Evolutionary conservation across 2,113 vertebrate genomes (phyloP).

Genomic region (Labeo catla): DNA sequence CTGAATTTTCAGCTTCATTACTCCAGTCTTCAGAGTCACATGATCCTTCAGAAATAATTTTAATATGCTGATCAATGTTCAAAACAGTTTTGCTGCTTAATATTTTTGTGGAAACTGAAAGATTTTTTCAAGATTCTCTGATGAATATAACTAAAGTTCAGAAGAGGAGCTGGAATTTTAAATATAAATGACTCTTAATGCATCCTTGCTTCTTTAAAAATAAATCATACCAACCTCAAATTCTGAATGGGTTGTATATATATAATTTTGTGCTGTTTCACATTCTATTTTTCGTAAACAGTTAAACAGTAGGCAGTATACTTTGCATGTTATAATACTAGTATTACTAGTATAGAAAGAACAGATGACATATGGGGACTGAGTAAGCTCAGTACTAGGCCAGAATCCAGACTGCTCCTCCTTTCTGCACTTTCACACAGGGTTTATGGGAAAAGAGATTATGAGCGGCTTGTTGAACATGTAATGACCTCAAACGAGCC

Average conservation of each 20-base stretch:
- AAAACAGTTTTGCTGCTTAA: background rate
- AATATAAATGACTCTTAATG: background rate
- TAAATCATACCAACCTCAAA: background rate
- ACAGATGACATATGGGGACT: constrained; percentile 6
- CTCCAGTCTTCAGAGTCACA: background rate
- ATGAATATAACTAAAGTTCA: background rate
- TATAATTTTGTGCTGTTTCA: background rate
- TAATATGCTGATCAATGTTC: background rate
- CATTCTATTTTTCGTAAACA: background rate
- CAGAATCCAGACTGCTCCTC: constrained; percentile 8
- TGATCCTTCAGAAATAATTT: background rate
- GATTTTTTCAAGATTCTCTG: background rate
- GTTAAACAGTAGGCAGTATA: background rate
- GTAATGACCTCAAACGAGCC: constrained; percentile 39
- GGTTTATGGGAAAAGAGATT: constrained; percentile 49
- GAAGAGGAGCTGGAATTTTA: background rate
- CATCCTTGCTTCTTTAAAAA: background rate
- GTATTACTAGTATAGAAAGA: background rate
- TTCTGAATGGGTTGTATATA: background rate
- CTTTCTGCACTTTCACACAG: constrained; percentile 27
- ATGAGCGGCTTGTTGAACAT: constrained; percentile 44
- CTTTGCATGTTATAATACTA: background rate
- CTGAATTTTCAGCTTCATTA: background rate
- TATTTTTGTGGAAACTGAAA: background rate
- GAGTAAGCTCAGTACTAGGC: background rate